These are phyloP conservation scores for Limnephilus lunatus DNA, from an alignment of 2,888 invertebrate species.

Conservation along the genomic window DNA sequence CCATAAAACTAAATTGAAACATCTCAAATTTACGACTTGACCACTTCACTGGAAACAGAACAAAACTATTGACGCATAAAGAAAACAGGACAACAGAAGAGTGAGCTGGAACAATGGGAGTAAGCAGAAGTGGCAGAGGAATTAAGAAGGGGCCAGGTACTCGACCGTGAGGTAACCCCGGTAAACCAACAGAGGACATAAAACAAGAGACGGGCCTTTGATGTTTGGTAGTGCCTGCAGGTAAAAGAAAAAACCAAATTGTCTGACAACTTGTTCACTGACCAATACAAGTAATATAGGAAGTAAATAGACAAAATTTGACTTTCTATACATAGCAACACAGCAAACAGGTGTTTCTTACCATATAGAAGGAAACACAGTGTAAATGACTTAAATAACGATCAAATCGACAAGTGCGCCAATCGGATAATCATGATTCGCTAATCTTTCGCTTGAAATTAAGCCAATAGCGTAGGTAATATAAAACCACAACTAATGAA, in stretches of 20 bases:
- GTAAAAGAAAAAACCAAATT: not conserved
- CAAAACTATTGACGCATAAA: not conserved
- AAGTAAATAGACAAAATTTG: not conserved
- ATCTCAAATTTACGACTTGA: slow-evolving; percentile 32
- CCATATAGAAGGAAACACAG: not conserved
- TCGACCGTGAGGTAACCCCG: not conserved
- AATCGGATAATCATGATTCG: not conserved
- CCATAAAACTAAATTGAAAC: slow-evolving; percentile 18
- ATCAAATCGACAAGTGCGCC: not conserved
- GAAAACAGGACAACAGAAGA: slow-evolving; percentile 3
- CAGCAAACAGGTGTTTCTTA: not conserved
- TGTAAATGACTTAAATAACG: no score
- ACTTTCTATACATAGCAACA: not conserved
- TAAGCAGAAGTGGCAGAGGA: slow-evolving; percentile 12
- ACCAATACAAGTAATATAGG: not conserved
- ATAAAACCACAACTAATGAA: not conserved
- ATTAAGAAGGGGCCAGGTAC: not conserved
- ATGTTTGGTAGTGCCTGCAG: not conserved
- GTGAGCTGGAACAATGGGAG: not conserved
- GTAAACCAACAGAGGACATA: not conserved
- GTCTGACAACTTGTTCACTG: not conserved
- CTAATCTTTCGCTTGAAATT: not conserved
- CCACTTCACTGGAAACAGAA: slow-evolving; percentile 9
- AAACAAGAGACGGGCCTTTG: not conserved
- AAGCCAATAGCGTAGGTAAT: not conserved